Evolutionary conservation across 2,113 vertebrate species (phyloP), one percentile per base, ranked within the genome.

Genomic region (Pterocles burchelli): DNA sequence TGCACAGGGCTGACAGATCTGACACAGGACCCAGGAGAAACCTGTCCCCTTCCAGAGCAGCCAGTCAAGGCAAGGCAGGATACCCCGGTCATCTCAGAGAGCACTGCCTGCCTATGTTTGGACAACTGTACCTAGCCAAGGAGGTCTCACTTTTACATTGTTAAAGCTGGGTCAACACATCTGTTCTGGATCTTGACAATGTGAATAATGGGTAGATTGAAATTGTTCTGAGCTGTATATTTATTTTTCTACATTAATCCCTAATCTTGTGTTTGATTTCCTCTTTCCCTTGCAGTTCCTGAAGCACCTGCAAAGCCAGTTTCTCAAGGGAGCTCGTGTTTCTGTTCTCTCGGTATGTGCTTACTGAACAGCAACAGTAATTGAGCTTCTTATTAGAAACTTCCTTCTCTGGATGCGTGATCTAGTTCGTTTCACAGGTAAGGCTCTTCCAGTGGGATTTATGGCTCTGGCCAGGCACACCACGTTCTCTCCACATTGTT

Each of bases 151-250:
- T 45, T 83, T 10, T 24, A 43, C 18, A 13, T 54, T 65, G 24
- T 57, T 77, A 76, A 76, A 95, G 25, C 49, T 49, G 24, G 41
- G 33, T 85, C 54, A 89, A 58, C 51, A 66, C 43, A 70, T 28
- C 26, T 65, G 34, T 45, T 93, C 75, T 89, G 51, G 17, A n/a
- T 70, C 34, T 16, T 89, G 63, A 59, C 34, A 84, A 26, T 29
- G 36, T 0, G 0, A 88, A 43, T 70, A 86, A 66, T 20, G 17
- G 31, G 7, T 31, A 70, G 14, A 49, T 6, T 24, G 4, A 28
- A 79, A 85, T 66, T 89, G 33, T 67, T 63, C 46, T 74, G 63
- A 84, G 73, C 20, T 45, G 41, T 3, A 1, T 65, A 25, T 57
- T 90, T 80, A 3, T 74, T 88, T 90, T 73, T n/a, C 72, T 80